These are phyloP conservation scores for Lagopus muta DNA, from an alignment of 2,113 vertebrate genomes.

Conservation along the genomic window DNA sequence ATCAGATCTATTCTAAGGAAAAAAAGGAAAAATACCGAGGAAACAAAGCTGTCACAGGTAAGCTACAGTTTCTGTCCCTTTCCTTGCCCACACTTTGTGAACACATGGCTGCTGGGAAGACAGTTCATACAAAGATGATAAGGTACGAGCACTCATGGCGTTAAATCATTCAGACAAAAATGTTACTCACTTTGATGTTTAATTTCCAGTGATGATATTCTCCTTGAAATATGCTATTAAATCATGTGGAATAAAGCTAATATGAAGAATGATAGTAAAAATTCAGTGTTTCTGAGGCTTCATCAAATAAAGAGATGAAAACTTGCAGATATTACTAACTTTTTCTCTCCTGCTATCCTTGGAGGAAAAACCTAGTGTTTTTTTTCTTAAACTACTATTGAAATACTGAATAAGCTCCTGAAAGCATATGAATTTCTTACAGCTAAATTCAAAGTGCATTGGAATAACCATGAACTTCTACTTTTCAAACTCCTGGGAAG, in stretches of 20 bases:
- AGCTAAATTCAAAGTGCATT: not conserved
- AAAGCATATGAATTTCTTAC: not conserved
- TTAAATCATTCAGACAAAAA: not conserved
- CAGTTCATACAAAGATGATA: not conserved
- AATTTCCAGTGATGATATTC: not conserved
- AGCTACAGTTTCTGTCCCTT: not conserved
- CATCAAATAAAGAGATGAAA: not conserved
- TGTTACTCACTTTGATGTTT: not conserved
- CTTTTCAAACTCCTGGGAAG: slow-evolving; percentile 2
- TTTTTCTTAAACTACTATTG: not conserved
- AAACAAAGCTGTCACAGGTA: not conserved
- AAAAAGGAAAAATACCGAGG: not conserved
- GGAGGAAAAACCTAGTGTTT: not conserved
- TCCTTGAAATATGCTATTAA: not conserved
- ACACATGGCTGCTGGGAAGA: not conserved
- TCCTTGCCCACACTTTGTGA: not conserved
- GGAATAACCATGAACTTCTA: not conserved
- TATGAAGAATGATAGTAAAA: not conserved
- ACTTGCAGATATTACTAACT: not conserved
- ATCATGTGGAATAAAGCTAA: not conserved
- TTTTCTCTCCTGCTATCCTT: not conserved
- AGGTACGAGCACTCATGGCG: not conserved
- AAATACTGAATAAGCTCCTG: not conserved
- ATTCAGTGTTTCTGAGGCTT: not conserved
- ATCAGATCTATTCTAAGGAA: not conserved